These are phyloP conservation scores for Scaptodrosophila latifasciaeformis DNA, from an alignment of 2,888 invertebrate species.

Conservation along the genomic window DNA sequence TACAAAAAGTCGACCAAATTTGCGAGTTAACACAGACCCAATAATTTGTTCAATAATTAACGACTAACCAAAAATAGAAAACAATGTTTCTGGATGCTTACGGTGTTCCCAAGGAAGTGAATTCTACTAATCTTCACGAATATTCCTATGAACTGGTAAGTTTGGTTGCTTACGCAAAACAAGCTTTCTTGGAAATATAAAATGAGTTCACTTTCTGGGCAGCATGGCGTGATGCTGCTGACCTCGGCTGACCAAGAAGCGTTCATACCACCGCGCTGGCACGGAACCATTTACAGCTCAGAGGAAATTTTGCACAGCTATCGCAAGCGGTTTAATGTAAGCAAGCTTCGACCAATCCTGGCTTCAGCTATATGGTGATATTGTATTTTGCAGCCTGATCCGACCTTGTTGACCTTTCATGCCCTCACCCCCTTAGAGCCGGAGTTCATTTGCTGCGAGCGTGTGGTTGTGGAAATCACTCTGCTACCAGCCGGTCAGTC, in stretches of 20 bases:
- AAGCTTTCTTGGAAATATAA: background rate
- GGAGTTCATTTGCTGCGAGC: constrained; percentile 45
- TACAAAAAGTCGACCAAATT: too few species aligned
- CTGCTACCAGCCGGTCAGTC: constrained; percentile 42
- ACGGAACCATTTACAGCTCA: constrained; percentile 46
- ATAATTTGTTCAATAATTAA: too few species aligned
- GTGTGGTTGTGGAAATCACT: constrained; percentile 39
- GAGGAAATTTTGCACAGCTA: constrained; percentile 33
- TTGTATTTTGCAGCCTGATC: constrained; percentile 28
- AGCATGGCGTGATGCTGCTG: constrained; percentile 45
- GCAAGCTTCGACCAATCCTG: background rate
- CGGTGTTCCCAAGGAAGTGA: constrained; percentile 40
- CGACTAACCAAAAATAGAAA: too few species aligned
- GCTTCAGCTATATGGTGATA: background rate
- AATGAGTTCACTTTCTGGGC: background rate
- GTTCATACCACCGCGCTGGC: constrained; percentile 41
- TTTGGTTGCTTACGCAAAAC: background rate
- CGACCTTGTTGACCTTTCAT: constrained; percentile 38
- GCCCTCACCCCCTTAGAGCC: constrained; percentile 43
- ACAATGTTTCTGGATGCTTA: constrained; percentile 41
- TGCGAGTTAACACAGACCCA: too few species aligned
- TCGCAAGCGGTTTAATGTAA: constrained; percentile 37
- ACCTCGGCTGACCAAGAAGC: constrained; percentile 41
- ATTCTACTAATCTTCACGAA: constrained; percentile 25
- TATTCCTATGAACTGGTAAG: constrained; percentile 40